phyloP scores from a whole-genome alignment of 2,888 invertebrate species.

The Oscheius sp. region DNA sequence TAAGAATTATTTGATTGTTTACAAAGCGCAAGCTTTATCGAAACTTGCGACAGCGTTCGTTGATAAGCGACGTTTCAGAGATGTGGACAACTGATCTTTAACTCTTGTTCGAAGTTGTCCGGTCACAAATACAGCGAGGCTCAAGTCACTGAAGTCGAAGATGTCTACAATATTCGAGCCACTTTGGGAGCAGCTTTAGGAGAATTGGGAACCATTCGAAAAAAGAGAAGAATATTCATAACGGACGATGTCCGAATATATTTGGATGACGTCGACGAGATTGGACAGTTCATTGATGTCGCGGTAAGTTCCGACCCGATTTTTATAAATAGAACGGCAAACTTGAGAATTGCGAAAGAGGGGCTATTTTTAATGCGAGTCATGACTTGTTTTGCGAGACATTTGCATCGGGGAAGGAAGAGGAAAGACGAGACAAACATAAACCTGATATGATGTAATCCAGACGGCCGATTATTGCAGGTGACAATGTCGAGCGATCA shows the following conservation, averaged over 20 bases:
- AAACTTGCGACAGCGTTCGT: too few relatives aligned
- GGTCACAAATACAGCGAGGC: slow-evolving; percentile 41
- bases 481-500: slow-evolving; percentile 30
- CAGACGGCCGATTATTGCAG: slow-evolving; percentile 7
- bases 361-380: too few relatives aligned
- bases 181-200: slow-evolving; percentile 41
- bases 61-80: slow-evolving; percentile 22
- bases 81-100: slow-evolving; percentile 42
- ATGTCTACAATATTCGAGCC: slow-evolving; percentile 40
- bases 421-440: not conserved
- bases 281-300: slow-evolving; percentile 42
- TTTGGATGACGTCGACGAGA: slow-evolving; percentile 42
- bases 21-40: not conserved
- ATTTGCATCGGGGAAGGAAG: not conserved
- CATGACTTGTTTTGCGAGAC: too few relatives aligned
- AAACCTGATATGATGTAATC: too few relatives aligned
- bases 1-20: slow-evolving; percentile 11
- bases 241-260: slow-evolving; percentile 38
- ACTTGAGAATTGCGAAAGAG: too few relatives aligned
- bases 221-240: slow-evolving; percentile 41
- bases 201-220: slow-evolving; percentile 38
- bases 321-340: not conserved
- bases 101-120: slow-evolving; percentile 32
- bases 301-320: slow-evolving; percentile 30
- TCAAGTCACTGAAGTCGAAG: slow-evolving; percentile 40